Evolutionary conservation across 2,888 invertebrate genomes (phyloP).

Genomic region (Lissonota sp.): DNA sequence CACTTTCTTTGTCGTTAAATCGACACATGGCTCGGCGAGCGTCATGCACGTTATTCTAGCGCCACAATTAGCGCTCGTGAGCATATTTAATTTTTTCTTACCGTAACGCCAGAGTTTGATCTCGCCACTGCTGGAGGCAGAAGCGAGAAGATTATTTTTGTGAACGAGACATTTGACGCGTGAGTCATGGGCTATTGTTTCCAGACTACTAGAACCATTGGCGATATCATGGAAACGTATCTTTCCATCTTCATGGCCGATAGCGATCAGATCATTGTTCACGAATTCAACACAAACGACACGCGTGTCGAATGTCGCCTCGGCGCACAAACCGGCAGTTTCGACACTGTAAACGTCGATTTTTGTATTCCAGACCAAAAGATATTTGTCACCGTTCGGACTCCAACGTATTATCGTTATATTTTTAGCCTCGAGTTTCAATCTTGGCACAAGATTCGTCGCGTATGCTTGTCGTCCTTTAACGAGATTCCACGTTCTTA

Average conservation of each 20-base stretch:
- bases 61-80: slow-evolving; percentile 85
- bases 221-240: slow-evolving; percentile 86
- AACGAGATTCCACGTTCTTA: slow-evolving; percentile 97
- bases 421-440: slow-evolving; percentile 78
- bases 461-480: slow-evolving; percentile 96
- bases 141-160: slow-evolving; percentile 86
- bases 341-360: slow-evolving; percentile 93
- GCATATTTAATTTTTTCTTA: slow-evolving; percentile 80
- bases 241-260: slow-evolving; percentile 91
- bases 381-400: slow-evolving; percentile 91
- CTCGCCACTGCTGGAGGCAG: slow-evolving; percentile 92
- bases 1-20: slow-evolving; percentile 58
- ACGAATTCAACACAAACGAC: slow-evolving; percentile 90
- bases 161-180: slow-evolving; percentile 89
- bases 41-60: slow-evolving; percentile 90
- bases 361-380: slow-evolving; percentile 89
- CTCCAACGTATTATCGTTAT: slow-evolving; percentile 87
- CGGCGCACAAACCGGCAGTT: slow-evolving; percentile 89
- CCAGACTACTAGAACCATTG: slow-evolving; percentile 81
- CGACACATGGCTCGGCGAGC: slow-evolving; percentile 81
- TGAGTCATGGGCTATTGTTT: slow-evolving; percentile 86
- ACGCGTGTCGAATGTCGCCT: slow-evolving; percentile 88
- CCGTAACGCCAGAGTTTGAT: slow-evolving; percentile 89
- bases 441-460: slow-evolving; percentile 89
- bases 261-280: slow-evolving; percentile 86